phyloP scores from a whole-genome alignment of 2,113 vertebrate genomes.

The Lutjanus erythropterus region DNA sequence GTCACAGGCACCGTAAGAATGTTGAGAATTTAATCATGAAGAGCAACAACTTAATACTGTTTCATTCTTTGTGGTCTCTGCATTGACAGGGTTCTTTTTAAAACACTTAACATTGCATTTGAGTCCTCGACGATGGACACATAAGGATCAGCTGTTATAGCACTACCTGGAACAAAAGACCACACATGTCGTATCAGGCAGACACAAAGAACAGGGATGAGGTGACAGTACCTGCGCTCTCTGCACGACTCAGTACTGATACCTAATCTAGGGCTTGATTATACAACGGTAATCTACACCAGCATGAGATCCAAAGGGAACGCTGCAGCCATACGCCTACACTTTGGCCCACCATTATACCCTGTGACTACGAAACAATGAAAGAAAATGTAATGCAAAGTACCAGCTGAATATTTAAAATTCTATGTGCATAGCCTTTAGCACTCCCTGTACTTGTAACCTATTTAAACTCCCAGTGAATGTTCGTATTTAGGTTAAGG shows the following conservation, averaged over 20 bases:
- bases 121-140: constrained; percentile 12
- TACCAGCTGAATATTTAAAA: constrained; percentile 7
- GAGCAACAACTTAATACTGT: neutral
- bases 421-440: neutral
- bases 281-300: constrained; percentile 69
- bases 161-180: constrained; percentile 40
- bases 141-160: constrained; percentile 35
- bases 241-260: constrained; percentile 36
- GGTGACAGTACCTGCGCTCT: constrained; percentile 36
- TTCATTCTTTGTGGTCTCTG: neutral
- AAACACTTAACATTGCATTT: neutral
- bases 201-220: constrained; percentile 52
- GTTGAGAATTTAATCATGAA: neutral
- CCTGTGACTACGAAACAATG: constrained; percentile 5
- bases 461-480: neutral
- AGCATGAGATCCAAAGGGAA: constrained; percentile 54
- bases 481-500: neutral
- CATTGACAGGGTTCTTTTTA: constrained; percentile 4
- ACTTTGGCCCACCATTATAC: constrained; percentile 12
- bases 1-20: neutral
- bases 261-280: constrained; percentile 65
- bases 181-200: constrained; percentile 33
- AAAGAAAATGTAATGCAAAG: neutral
- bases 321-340: constrained; percentile 19
- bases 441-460: constrained; percentile 1